A percentile compares a stretch with the other conserved stretches of the same genome.
These are phyloP conservation scores for Catocala fraxini DNA, from an alignment of 2,888 invertebrate genomes.

Conservation along the genomic window DNA sequence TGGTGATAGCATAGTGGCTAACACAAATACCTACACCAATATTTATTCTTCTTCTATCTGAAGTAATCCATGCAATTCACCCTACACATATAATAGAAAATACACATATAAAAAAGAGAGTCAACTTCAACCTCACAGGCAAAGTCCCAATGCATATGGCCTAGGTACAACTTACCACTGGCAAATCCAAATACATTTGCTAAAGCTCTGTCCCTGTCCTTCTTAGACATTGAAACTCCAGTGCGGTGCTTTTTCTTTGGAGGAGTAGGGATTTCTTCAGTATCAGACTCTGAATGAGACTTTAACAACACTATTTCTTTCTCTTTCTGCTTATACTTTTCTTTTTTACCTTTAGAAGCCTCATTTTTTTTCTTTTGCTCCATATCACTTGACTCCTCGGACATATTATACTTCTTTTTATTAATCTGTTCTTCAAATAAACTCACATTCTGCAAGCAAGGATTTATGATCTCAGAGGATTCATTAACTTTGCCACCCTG, in stretches of 20 bases:
- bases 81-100: background rate
- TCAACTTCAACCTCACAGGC: background rate
- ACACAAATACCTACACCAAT: no score
- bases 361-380: constrained; percentile 40
- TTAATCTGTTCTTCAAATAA: constrained; percentile 71
- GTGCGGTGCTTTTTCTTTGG: constrained; percentile 32
- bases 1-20: no score
- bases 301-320: constrained; percentile 59
- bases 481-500: constrained; percentile 11
- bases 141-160: constrained; percentile 22
- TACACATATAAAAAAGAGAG: background rate
- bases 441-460: constrained; percentile 74
- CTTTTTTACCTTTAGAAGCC: constrained; percentile 22
- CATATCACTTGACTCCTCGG: constrained; percentile 61
- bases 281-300: constrained; percentile 66
- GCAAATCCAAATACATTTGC: constrained; percentile 76
- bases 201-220: constrained; percentile 63
- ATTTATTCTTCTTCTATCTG: no score
- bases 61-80: no score
- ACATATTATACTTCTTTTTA: constrained; percentile 58
- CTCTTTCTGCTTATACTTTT: constrained; percentile 7
- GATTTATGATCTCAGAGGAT: constrained; percentile 53
- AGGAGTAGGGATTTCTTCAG: constrained; percentile 25
- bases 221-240: constrained; percentile 37
- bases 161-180: constrained; percentile 71